A percentile compares a stretch with the other conserved stretches of the same genome.
Conservation (phyloP, 2,113 vertebrate genomes). For the Syngnathus typhle region DNA sequence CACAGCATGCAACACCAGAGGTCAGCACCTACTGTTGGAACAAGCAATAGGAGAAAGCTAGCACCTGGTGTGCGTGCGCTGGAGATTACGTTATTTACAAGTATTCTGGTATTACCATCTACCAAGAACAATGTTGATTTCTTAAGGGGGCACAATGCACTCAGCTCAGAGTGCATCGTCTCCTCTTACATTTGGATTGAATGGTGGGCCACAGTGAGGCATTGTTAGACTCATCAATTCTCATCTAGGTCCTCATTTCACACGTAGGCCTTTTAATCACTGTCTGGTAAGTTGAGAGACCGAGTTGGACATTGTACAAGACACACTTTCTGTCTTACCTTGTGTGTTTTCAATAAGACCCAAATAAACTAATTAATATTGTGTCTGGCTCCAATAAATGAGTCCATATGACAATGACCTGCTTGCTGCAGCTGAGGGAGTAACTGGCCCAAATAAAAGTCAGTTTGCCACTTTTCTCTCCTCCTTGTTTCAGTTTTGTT, state of each 20-base stretch:
- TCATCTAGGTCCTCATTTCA: not conserved
- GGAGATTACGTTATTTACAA: not conserved
- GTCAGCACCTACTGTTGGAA: conserved; percentile 1
- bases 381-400: not conserved
- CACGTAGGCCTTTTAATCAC: not conserved
- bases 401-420: not conserved
- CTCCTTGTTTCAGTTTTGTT: not conserved
- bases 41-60: no score
- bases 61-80: not conserved
- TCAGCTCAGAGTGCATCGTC: not conserved
- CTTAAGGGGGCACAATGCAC: not conserved
- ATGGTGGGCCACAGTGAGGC: conserved; percentile 4
- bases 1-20: not conserved
- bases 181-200: not conserved
- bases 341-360: not conserved
- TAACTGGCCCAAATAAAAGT: not conserved
- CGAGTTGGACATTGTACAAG: not conserved
- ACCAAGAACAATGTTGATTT: not conserved
- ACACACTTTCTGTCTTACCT: not conserved
- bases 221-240: not conserved
- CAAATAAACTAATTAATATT: not conserved
- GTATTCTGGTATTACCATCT: not conserved
- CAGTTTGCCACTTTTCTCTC: not conserved
- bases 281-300: conserved; percentile 3
- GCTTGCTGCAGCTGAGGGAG: not conserved